Base-by-base conservation (phyloP, 1,140 invertebrate genomes). In the Megalopta genalis region DNA sequence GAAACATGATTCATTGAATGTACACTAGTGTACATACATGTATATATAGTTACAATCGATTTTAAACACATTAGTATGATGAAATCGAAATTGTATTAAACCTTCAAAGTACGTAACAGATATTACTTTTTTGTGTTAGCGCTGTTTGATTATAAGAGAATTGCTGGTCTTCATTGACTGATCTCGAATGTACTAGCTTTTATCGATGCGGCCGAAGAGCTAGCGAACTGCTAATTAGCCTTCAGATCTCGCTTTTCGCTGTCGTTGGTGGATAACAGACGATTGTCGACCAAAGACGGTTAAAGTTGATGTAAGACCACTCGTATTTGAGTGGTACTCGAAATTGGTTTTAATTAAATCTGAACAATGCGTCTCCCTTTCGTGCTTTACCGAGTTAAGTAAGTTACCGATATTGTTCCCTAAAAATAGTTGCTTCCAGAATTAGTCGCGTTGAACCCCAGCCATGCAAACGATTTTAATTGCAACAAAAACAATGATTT, bases 331-430 rank as follows among this genome's bases (percentile, higher is more conserved):
- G 65, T 70, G 65, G 59, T 65, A 27, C 59, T 62, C 66, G 80
- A 85, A 88, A 85, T 88, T 80, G 79, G 83, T 85, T 85, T 85
- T 86, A 85, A 88, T 88, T 88, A 86, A 86, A 73, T 79, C 80
- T 65, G 73, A 80, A 88, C 80, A 86, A 86, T 85, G 75, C 59
- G 65, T 78, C 80, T 74, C 66, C 59, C 54, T 72, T 70, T 80
- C 76, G 59, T 42, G 62, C 71, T 80, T 52, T 32, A 66, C 42
- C n/a, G 70, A 67, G n/a, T 76, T 76, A 65, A 77, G 66, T 16
- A 46, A 57, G 37, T 81, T 67, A 71, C 49, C 79, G 70, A 82
- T 78, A 81, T 86, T 82, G 79, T 82, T 65, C 70, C 39, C n/a
- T 68, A 39, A 72, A 77, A 74, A 74, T 74, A 67, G 63, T 57